A percentile compares a stretch with the other conserved stretches of the same genome.
phyloP scores from a whole-genome alignment of 2,113 vertebrate genomes.

The Cichladusa arquata region DNA sequence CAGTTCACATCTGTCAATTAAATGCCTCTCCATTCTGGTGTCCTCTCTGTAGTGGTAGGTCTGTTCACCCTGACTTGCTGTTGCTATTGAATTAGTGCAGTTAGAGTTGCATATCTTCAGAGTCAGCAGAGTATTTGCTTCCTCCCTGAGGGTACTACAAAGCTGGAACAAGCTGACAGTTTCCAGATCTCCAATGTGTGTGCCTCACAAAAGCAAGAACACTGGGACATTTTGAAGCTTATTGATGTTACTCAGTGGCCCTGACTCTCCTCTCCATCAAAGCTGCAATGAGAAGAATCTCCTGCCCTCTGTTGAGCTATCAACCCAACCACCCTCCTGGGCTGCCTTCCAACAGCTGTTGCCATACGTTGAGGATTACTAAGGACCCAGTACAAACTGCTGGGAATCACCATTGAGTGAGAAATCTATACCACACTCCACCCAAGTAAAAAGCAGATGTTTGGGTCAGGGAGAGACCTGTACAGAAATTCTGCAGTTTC shows the following conservation, averaged over 20 bases:
- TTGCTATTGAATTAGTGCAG: neutral
- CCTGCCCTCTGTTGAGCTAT: neutral
- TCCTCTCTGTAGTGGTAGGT: neutral
- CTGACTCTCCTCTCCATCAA: neutral
- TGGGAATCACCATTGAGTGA: neutral
- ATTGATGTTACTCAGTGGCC: neutral
- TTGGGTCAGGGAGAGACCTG: neutral
- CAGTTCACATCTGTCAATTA: conserved; percentile 7
- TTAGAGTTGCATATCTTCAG: neutral
- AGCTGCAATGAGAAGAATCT: neutral
- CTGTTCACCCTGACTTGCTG: neutral
- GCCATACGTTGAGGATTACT: neutral
- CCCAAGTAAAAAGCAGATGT: neutral
- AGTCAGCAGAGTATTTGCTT: conserved; percentile 31
- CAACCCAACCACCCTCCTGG: neutral
- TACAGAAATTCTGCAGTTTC: neutral
- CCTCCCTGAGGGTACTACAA: neutral
- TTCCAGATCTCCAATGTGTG: conserved; percentile 22
- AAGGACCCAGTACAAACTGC: neutral
- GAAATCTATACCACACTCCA: neutral
- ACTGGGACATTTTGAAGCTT: neutral
- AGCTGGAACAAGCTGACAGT: neutral
- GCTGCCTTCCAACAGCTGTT: conserved; percentile 14
- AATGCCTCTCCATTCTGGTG: neutral
- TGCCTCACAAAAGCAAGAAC: neutral